phyloP scores from a whole-genome alignment of 1,140 invertebrate genomes.

The Drosophila equinoxialis region DNA sequence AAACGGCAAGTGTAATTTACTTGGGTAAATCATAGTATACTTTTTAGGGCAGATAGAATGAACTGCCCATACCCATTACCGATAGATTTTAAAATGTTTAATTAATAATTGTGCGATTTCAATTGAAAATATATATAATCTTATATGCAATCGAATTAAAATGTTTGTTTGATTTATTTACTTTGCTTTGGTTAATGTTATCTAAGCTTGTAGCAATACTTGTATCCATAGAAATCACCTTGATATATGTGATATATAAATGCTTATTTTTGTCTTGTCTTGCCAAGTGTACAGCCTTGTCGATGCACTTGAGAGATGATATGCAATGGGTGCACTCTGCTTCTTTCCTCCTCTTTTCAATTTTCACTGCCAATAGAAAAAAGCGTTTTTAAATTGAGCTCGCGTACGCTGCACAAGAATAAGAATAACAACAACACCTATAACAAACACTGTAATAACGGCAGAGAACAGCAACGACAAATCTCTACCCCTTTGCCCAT shows the following conservation, averaged over 20 bases:
- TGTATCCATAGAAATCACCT: too few relatives aligned
- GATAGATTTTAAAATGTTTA: too few relatives aligned
- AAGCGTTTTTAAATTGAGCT: slow-evolving; percentile 76
- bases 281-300: slow-evolving; percentile 52
- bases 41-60: neutral
- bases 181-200: too few relatives aligned
- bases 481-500: slow-evolving; percentile 9
- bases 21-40: neutral
- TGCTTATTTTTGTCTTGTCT: neutral
- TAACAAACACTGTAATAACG: slow-evolving; percentile 26
- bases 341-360: slow-evolving; percentile 21
- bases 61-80: too few relatives aligned
- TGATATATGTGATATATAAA: neutral
- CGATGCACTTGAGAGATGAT: slow-evolving; percentile 39
- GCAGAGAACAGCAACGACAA: slow-evolving; percentile 21
- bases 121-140: too few relatives aligned
- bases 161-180: too few relatives aligned
- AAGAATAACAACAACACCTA: slow-evolving; percentile 32
- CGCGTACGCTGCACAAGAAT: slow-evolving; percentile 48
- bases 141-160: too few relatives aligned
- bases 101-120: too few relatives aligned
- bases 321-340: neutral
- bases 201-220: too few relatives aligned
- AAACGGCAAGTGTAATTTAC: neutral
- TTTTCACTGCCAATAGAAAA: slow-evolving; percentile 41